Evolutionary conservation across 2,797 vertebrate genomes (phyloP).

Genomic region (Pyrocephalus nanus): DNA sequence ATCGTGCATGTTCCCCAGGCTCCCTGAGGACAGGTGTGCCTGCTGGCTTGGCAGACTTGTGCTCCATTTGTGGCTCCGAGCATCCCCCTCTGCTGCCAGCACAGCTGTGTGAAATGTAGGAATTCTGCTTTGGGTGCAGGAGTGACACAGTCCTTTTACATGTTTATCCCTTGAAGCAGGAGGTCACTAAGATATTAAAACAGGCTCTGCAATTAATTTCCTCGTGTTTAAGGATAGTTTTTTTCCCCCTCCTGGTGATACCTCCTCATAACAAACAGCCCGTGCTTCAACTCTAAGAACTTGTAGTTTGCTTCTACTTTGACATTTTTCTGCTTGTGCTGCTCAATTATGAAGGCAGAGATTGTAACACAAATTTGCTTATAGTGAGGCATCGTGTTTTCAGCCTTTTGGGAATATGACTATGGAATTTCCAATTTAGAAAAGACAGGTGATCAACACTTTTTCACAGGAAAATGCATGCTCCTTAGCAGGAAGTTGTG

Average conservation of each 20-base stretch:
- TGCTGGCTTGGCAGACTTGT: not conserved
- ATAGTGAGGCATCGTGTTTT: not conserved
- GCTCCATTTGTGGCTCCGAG: not conserved
- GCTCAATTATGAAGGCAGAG: not conserved
- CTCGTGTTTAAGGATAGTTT: not conserved
- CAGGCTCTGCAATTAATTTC: not conserved
- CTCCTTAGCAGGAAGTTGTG: not conserved
- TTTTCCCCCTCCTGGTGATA: rapidly evolving
- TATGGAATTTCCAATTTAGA: not conserved
- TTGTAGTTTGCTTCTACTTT: not conserved
- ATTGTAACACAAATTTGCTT: not conserved
- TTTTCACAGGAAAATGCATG: not conserved
- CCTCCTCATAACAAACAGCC: not conserved
- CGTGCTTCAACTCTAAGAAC: not conserved
- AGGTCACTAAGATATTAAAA: not conserved
- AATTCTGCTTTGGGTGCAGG: not conserved
- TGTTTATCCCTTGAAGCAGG: not conserved
- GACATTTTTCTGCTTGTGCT: not conserved
- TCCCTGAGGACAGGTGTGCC: not conserved
- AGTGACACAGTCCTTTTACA: not conserved
- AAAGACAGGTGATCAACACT: not conserved
- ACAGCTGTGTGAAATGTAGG: not conserved
- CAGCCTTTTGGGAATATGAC: not conserved
- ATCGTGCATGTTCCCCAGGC: rapidly evolving
- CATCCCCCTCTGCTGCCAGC: not conserved